Base-by-base conservation (phyloP, 2,113 vertebrate species). In the Rhinichthys klamathensis region DNA sequence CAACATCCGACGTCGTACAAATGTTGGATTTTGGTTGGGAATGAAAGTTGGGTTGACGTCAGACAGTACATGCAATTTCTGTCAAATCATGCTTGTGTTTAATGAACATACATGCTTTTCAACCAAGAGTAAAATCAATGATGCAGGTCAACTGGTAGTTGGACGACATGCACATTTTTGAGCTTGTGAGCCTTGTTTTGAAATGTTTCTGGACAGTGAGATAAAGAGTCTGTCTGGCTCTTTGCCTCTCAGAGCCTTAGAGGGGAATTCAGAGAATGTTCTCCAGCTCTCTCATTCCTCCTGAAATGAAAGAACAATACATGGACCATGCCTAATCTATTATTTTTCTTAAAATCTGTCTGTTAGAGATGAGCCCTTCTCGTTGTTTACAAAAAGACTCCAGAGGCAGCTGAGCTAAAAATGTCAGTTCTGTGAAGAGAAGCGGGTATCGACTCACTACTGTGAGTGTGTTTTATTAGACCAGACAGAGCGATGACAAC, bases 231-330 rank as follows among this genome's bases (percentile, higher is more conserved):
- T 58, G 30, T 25, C 79, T 86, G 79, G 79, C 60, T 86, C 30
- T 75, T 51, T 69, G 70, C 78, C 85, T 86, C 44, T 30, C 41
- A 18, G 41, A 73, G 79, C 41, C 35, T 84, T 38, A 41, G 49
- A 80, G 35, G 46, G 70, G 84, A 84, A 88, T 88, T 75, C n/a
- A 21, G 54, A 60, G 83, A 88, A 85, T 81, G 35, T 76, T 84
- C 56, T 82, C 63, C 44, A 60, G 61, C 44, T 60, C 58, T 82
- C 54, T 86, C 76, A 74, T 76, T 74, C 56, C 77, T 72, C 78
- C 38, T 3, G n/a, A 51, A 74, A 65, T 80, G 81, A 78, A 49
- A 76, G 67, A 54, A 69, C 73, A 84, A 76, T 82, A 84, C 35
- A 56, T 61, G 63, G 38, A 69, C 54, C 73, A n/a, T 85, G 73